phyloP scores from a whole-genome alignment of 2,797 vertebrate species.

The Syngnathus rostellatus region DNA sequence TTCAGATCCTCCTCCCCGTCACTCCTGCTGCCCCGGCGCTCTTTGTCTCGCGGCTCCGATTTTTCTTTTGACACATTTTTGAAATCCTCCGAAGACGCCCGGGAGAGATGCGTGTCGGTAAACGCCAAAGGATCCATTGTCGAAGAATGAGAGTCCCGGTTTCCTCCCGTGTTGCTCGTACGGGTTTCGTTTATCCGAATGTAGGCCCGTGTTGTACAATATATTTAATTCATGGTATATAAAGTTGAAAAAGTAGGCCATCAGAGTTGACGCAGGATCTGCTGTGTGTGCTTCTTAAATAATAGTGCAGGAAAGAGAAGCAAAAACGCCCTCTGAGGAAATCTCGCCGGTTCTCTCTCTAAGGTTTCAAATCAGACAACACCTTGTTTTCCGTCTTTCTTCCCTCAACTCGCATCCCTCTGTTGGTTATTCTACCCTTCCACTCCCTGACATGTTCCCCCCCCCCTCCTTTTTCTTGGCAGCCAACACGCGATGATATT shows the following conservation, averaged over 20 bases:
- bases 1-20: slow-evolving; percentile 65
- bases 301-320: slow-evolving; percentile 43
- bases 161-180: slow-evolving; percentile 46
- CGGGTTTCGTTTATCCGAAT: slow-evolving; percentile 38
- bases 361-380: slow-evolving; percentile 57
- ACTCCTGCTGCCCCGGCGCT: slow-evolving; percentile 56
- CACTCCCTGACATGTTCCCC: slow-evolving; percentile 7
- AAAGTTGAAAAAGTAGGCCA: slow-evolving; percentile 68
- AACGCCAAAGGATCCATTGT: slow-evolving; percentile 32
- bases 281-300: slow-evolving; percentile 62
- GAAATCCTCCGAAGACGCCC: slow-evolving; percentile 50
- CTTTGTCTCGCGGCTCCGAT: slow-evolving; percentile 47
- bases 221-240: slow-evolving; percentile 65
- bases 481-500: slow-evolving; percentile 27
- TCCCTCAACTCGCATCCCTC: slow-evolving; percentile 28
- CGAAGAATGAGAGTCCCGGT: slow-evolving; percentile 35
- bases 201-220: slow-evolving; percentile 47
- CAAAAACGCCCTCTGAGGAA: slow-evolving; percentile 38
- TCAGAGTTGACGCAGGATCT: slow-evolving; percentile 53
- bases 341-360: slow-evolving; percentile 47
- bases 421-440: slow-evolving; percentile 44
- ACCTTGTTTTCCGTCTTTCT: slow-evolving; percentile 34
- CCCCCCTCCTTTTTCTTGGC: slow-evolving; percentile 14
- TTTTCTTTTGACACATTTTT: slow-evolving; percentile 44
- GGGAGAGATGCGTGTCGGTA: slow-evolving; percentile 15